Evolutionary conservation across 2,113 vertebrate species (phyloP).

Genomic region (Tachuris rubrigastra): DNA sequence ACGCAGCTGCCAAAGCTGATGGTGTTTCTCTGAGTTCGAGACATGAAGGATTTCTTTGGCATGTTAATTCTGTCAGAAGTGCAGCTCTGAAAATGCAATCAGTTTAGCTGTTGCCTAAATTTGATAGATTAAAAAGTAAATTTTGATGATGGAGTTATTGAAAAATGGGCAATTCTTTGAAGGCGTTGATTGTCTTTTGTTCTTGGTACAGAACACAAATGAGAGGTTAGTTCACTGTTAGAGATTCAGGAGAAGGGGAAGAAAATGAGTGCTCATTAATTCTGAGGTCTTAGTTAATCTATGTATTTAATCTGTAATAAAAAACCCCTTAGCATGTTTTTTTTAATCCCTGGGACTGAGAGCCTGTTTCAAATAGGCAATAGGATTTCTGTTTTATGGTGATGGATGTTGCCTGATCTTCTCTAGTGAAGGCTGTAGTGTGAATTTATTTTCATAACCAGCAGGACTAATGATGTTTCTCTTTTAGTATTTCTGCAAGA

Average conservation of each 20-base stretch:
- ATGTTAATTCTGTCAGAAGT: neutral
- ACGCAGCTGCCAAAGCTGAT: neutral
- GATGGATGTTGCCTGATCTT: neutral
- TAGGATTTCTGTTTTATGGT: neutral
- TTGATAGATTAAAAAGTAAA: constrained; percentile 6
- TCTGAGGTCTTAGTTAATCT: neutral
- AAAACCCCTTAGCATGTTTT: neutral
- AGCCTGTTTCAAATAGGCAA: neutral
- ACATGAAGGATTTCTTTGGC: neutral
- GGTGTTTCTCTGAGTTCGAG: neutral
- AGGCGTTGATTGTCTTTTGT: neutral
- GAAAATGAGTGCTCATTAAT: neutral
- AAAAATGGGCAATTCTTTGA: neutral
- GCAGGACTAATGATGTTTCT: neutral
- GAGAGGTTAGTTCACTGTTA: constrained; percentile 11
- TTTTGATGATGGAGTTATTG: constrained; percentile 11
- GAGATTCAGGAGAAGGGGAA: constrained; percentile 33
- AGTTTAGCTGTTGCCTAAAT: neutral
- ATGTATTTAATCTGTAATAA: neutral
- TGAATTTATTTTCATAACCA: neutral
- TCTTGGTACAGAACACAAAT: neutral
- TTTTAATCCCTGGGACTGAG: neutral
- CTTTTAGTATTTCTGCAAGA: neutral
- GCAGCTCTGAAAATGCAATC: neutral
- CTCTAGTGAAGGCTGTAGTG: neutral